Evolutionary conservation across 2,888 invertebrate genomes (phyloP).

Genomic region (Epistrophella euchroma): DNA sequence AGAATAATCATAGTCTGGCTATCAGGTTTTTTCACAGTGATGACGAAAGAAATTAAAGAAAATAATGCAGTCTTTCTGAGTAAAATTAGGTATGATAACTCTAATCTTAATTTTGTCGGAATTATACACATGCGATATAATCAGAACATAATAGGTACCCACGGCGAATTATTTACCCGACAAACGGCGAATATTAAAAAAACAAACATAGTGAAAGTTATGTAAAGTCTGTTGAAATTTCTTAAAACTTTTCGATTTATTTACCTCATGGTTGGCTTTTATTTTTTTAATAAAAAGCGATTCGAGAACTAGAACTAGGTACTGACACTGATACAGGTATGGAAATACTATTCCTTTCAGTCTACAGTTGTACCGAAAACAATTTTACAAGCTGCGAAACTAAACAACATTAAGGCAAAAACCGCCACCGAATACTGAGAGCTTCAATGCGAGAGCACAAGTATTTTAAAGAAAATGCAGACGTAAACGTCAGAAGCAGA

Average conservation of each 20-base stretch:
- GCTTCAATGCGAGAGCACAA: conserved; percentile 43
- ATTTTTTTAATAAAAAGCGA: background rate
- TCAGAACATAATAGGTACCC: conserved; percentile 40
- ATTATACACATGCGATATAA: conserved; percentile 35
- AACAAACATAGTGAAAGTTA: conserved; percentile 65
- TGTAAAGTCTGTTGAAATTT: conserved; percentile 53
- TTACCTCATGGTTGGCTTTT: conserved; percentile 60
- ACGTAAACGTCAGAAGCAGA: background rate
- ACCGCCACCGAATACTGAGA: conserved; percentile 61
- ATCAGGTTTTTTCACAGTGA: background rate
- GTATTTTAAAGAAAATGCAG: conserved; percentile 60
- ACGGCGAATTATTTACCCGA: conserved; percentile 9
- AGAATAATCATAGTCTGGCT: background rate
- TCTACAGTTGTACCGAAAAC: background rate
- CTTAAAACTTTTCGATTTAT: conserved; percentile 45
- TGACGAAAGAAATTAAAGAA: background rate
- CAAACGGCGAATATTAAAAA: conserved; percentile 12
- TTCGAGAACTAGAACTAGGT: background rate
- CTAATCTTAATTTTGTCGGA: background rate
- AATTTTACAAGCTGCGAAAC: background rate
- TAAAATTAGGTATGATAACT: conserved; percentile 41
- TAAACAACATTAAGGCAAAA: conserved; percentile 14
- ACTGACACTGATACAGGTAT: background rate
- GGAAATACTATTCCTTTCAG: conserved; percentile 8
- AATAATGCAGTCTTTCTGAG: conserved; percentile 35